Evolutionary conservation across 2,888 invertebrate genomes (phyloP).

Genomic region (Eristalis tenax): DNA sequence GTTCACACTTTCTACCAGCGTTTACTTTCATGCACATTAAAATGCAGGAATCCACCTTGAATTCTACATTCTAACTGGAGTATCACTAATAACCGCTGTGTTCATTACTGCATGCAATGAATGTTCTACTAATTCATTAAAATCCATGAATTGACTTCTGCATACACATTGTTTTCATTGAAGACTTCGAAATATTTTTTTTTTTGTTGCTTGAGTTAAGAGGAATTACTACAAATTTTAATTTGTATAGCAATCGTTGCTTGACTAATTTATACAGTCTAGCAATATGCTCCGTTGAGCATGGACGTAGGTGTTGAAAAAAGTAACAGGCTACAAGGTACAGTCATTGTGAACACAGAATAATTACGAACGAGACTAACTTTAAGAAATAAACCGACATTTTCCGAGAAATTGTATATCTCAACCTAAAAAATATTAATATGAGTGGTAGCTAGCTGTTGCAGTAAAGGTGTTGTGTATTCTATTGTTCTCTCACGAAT

Average conservation of each 20-base stretch:
- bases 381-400: too few species aligned
- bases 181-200: slow-evolving; percentile 23
- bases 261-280: slow-evolving; percentile 35
- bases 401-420: too few species aligned
- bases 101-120: slow-evolving; percentile 31
- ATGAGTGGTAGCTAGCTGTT: too few species aligned
- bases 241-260: slow-evolving; percentile 26
- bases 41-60: slow-evolving; percentile 23
- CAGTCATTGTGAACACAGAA: background rate
- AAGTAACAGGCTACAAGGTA: background rate
- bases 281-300: slow-evolving; percentile 27
- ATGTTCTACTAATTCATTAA: background rate
- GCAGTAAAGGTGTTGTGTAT: too few species aligned
- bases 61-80: slow-evolving; percentile 47
- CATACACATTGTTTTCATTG: slow-evolving; percentile 28
- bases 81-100: slow-evolving; percentile 45
- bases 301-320: background rate
- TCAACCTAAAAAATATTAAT: too few species aligned
- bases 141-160: background rate
- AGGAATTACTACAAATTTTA: slow-evolving; percentile 37
- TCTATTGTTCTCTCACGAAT: too few species aligned
- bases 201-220: slow-evolving; percentile 9
- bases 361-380: background rate
- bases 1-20: background rate
- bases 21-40: slow-evolving; percentile 9